phyloP scores from a whole-genome alignment of 1,140 invertebrate genomes.

The Drosophila novamexicana region DNA sequence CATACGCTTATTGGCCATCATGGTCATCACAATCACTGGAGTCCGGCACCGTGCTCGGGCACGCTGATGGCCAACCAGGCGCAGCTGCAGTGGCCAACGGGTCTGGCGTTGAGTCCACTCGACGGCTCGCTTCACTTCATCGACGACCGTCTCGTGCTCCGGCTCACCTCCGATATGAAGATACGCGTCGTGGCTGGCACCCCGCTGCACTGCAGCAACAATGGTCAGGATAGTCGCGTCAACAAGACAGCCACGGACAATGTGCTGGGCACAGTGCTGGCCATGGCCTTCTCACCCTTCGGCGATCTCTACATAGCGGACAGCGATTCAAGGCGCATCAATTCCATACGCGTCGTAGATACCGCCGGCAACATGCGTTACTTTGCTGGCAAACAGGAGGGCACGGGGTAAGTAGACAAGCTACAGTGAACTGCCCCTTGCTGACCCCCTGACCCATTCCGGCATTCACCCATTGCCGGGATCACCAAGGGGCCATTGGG shows the following conservation, averaged over 20 bases:
- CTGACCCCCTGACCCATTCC: too few relatives aligned
- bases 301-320: slow-evolving; percentile 97
- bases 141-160: slow-evolving; percentile 96
- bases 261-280: slow-evolving; percentile 90
- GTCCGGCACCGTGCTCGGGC: slow-evolving; percentile 93
- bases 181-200: slow-evolving; percentile 95
- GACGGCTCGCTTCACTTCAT: slow-evolving; percentile 98
- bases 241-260: slow-evolving; percentile 85
- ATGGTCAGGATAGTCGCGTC: slow-evolving; percentile 77
- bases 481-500: slow-evolving; percentile 83
- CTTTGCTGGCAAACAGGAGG: slow-evolving; percentile 91
- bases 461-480: slow-evolving; percentile 12
- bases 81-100: slow-evolving; percentile 97
- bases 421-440: not conserved
- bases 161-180: slow-evolving; percentile 95
- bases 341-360: slow-evolving; percentile 93
- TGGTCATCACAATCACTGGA: slow-evolving; percentile 95
- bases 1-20: slow-evolving; percentile 97
- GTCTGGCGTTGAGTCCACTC: slow-evolving; percentile 95
- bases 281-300: slow-evolving; percentile 95
- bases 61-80: slow-evolving; percentile 92
- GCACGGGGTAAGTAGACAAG: slow-evolving; percentile 81
- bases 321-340: slow-evolving; percentile 94
- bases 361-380: slow-evolving; percentile 93
- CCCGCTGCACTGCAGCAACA: slow-evolving; percentile 91